phyloP scores from a whole-genome alignment of 1,140 invertebrate species.

The Tribolium madens region DNA sequence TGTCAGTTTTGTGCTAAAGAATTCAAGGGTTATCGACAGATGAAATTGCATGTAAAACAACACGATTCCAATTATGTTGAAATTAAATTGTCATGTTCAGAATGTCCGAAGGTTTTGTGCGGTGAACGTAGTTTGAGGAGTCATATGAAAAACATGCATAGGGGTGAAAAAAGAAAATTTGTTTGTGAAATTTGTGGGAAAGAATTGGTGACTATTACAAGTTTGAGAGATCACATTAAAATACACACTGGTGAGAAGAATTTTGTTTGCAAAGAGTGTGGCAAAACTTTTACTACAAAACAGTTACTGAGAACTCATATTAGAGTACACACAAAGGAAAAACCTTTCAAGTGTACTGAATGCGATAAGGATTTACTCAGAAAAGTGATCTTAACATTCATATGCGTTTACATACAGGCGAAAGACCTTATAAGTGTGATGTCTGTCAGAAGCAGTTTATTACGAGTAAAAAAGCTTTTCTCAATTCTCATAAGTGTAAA shows the following conservation, averaged over 20 bases:
- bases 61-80: not conserved
- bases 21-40: not conserved
- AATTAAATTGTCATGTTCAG: not conserved
- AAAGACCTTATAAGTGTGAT: constrained; percentile 65
- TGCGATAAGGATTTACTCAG: constrained; percentile 21
- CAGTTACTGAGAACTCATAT: constrained; percentile 72
- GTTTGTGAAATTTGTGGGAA: constrained; percentile 67
- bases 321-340: constrained; percentile 71
- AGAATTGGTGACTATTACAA: constrained; percentile 46
- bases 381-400: constrained; percentile 71
- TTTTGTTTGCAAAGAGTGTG: constrained; percentile 41
- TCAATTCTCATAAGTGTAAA: no score
- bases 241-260: constrained; percentile 40
- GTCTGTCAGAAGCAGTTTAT: no score
- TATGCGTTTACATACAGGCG: constrained; percentile 72
- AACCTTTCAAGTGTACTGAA: constrained; percentile 63
- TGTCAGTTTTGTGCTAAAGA: not conserved
- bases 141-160: constrained; percentile 65
- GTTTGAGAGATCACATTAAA: not conserved
- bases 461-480: no score
- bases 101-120: not conserved
- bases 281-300: constrained; percentile 13
- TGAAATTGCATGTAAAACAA: not conserved
- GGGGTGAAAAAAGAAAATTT: constrained; percentile 61
- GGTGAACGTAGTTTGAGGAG: constrained; percentile 62